Evolutionary conservation across 2,888 invertebrate species (phyloP), one percentile per base, ranked within the genome.

Genomic region (Byasa hedistus): DNA sequence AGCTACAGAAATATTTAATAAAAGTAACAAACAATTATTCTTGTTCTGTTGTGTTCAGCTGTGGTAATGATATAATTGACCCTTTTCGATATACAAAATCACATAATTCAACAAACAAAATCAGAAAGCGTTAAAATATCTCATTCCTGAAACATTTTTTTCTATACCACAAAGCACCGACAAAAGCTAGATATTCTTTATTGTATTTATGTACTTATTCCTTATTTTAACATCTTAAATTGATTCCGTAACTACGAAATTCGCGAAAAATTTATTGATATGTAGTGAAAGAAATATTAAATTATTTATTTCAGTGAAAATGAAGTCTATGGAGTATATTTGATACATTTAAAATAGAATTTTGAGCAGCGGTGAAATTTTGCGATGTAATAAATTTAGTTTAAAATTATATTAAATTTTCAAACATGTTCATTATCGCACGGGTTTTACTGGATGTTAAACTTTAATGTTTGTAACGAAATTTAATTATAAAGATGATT

Each of bases 401-500:
- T 51, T 51, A 23, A 57, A 57, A 57, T 63, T 63, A 57, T 63
- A 63, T 63, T 32, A 44, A 63, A 63, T 63, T 63, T 62, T 32
- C 44, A 57, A 32, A n/a, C n/a, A 51, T 48, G 57, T 63, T 48
- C 63, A 63, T 63, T 57, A 63, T 48, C 63, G 48, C 63, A 56
- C 54, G 24, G 48, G 56, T 15, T 57, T 44, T 24, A n/a, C 54
- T 64, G 58, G 52, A 59, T 55, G 62, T 54, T 54, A 36, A 55
- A 64, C 52, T 59, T 55, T 52, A 52, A 58, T 59, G 44, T 39
- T 59, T 58, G 59, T 52, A 21, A 21, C 36, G 36, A 55, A 59
- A 59, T 64, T 64, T 59, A 64, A 64, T 64, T 59, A 59, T 55
- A 39, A 55, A 64, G 55, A 55, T 59, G 64, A 64, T 59, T 59